These are phyloP conservation scores for Proisotoma minuta DNA, from an alignment of 2,888 invertebrate genomes.

Conservation along the genomic window DNA sequence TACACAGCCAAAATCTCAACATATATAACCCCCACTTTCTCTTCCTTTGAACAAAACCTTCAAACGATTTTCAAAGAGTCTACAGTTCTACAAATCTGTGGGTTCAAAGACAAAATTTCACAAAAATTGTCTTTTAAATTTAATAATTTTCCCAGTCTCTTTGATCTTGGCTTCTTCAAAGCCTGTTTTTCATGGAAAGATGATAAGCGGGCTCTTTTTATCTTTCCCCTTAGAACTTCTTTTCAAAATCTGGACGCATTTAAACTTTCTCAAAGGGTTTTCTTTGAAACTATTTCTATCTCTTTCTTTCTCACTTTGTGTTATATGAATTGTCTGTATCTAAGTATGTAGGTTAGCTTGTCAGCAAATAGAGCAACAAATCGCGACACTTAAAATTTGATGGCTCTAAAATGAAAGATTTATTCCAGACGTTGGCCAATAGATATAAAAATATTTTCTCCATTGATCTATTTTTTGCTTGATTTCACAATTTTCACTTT, in stretches of 20 bases:
- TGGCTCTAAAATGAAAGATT: too few species aligned
- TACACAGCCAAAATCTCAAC: slow-evolving; percentile 14
- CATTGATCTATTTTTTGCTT: too few species aligned
- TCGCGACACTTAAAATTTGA: too few species aligned
- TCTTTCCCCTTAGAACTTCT: slow-evolving; percentile 5
- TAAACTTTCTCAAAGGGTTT: slow-evolving; percentile 8
- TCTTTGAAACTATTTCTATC: not conserved
- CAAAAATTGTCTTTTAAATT: slow-evolving; percentile 33
- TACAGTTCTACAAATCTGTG: slow-evolving; percentile 22
- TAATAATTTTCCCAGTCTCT: slow-evolving; percentile 32
- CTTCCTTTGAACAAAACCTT: slow-evolving; percentile 16
- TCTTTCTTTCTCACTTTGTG: too few species aligned
- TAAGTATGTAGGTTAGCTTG: too few species aligned
- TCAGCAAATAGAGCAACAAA: too few species aligned
- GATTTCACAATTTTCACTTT: too few species aligned
- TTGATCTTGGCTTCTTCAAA: slow-evolving; percentile 26
- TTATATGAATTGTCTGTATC: not conserved
- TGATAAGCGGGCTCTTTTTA: slow-evolving; percentile 14
- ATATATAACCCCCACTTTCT: slow-evolving; percentile 13
- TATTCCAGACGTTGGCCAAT: too few species aligned
- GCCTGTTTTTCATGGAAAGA: slow-evolving; percentile 15
- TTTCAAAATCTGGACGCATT: slow-evolving; percentile 8
- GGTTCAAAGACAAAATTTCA: slow-evolving; percentile 31
- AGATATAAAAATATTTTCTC: too few species aligned
- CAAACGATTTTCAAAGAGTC: slow-evolving; percentile 20